Evolutionary conservation across 1,140 invertebrate genomes (phyloP).

Genomic region (Pantala flavescens): DNA sequence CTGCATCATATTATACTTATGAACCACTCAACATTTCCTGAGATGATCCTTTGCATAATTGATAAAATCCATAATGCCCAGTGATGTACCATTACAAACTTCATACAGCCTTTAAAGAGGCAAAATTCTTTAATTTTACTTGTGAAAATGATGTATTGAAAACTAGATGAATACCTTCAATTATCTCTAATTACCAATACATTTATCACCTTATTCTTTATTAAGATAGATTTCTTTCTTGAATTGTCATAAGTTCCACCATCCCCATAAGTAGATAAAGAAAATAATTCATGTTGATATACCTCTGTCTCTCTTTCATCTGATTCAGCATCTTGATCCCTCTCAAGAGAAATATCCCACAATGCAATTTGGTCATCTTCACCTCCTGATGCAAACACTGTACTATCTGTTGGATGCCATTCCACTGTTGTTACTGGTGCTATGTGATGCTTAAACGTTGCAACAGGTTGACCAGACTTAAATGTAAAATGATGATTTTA

Average conservation of each 20-base stretch:
- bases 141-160: no score
- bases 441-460: slow-evolving; percentile 88
- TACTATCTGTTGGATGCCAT: slow-evolving; percentile 89
- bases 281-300: background rate
- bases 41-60: no score
- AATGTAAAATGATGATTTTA: background rate
- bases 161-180: no score
- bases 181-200: background rate
- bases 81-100: no score
- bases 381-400: slow-evolving; percentile 86
- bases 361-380: slow-evolving; percentile 93
- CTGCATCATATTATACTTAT: no score
- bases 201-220: background rate
- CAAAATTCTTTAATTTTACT: no score
- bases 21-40: no score
- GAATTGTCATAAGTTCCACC: background rate
- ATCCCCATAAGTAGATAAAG: background rate
- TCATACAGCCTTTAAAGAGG: no score
- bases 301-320: slow-evolving; percentile 42
- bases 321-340: slow-evolving; percentile 51
- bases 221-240: background rate
- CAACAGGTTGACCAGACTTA: slow-evolving; percentile 48
- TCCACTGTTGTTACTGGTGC: slow-evolving; percentile 90
- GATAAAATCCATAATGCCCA: no score
- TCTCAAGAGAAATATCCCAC: slow-evolving; percentile 93